Evolutionary conservation across 2,888 invertebrate species (phyloP).

Genomic region (Neria commutata): DNA sequence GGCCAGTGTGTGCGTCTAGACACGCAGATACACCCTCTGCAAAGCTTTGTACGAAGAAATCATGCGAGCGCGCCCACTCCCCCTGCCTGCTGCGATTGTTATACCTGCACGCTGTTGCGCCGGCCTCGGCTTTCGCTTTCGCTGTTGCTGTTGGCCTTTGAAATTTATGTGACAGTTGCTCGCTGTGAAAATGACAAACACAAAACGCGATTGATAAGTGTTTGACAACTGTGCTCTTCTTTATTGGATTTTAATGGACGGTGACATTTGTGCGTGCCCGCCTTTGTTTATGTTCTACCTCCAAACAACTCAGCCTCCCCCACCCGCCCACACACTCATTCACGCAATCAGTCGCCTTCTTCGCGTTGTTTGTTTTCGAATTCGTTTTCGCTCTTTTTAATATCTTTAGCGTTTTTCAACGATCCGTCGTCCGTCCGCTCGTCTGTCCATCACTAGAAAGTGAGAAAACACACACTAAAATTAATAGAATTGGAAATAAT

Average conservation of each 20-base stretch:
- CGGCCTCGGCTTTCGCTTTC: too few relatives aligned
- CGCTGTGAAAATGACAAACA: slow-evolving; percentile 3
- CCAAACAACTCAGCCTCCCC: too few relatives aligned
- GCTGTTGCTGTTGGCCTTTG: too few relatives aligned
- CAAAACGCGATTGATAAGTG: slow-evolving; percentile 3
- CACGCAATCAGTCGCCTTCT: too few relatives aligned
- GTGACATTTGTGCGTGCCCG: background rate
- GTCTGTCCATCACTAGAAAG: background rate
- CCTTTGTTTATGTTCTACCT: background rate
- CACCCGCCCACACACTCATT: too few relatives aligned
- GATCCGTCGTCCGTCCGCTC: too few relatives aligned
- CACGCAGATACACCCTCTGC: background rate
- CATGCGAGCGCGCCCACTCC: background rate
- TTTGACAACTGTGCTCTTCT: background rate
- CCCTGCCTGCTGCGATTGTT: background rate
- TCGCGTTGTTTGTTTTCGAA: too few relatives aligned
- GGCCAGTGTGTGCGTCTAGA: background rate
- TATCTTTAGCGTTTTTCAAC: background rate
- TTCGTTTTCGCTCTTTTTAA: background rate
- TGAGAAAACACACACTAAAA: background rate
- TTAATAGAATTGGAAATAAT: background rate
- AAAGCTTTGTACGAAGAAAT: too few relatives aligned
- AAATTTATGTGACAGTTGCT: too few relatives aligned
- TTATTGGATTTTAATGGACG: slow-evolving; percentile 1
- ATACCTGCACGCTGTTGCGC: background rate